These are phyloP conservation scores for Chascanopsetta lugubris DNA, from an alignment of 2,113 vertebrate species.

Conservation along the genomic window DNA sequence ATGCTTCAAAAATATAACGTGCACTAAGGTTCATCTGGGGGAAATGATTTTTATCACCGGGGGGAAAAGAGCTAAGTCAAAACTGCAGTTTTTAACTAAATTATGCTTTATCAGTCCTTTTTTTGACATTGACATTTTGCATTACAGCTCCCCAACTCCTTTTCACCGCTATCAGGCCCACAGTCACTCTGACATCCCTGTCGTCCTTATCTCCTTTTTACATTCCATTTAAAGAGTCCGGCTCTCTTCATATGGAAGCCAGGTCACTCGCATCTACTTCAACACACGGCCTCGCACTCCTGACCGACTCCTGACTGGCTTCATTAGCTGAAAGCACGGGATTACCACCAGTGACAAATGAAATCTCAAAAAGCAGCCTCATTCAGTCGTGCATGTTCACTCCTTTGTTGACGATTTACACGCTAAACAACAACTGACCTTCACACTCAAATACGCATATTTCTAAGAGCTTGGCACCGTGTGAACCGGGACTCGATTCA, in stretches of 20 bases:
- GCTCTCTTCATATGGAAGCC: background rate
- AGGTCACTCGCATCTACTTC: slow-evolving; percentile 5
- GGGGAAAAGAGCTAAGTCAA: background rate
- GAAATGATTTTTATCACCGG: background rate
- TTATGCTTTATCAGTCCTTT: background rate
- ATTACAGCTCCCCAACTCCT: background rate
- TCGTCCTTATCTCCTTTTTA: background rate
- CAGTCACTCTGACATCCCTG: background rate
- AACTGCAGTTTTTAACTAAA: background rate
- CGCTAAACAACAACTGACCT: slow-evolving; percentile 49
- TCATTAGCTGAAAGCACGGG: slow-evolving; percentile 34
- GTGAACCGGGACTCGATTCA: slow-evolving; percentile 45
- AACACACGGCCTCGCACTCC: slow-evolving; percentile 9
- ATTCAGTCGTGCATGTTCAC: background rate
- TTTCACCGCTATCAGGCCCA: background rate
- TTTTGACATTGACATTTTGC: background rate
- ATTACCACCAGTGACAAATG: slow-evolving; percentile 40
- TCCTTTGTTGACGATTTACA: slow-evolving; percentile 21
- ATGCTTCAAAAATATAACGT: no score
- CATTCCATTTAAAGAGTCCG: slow-evolving; percentile 3
- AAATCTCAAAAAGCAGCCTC: slow-evolving; percentile 4
- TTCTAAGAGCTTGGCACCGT: slow-evolving; percentile 26
- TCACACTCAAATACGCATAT: slow-evolving; percentile 50
- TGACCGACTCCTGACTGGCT: slow-evolving; percentile 30
- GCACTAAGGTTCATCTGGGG: background rate